Percentiles rank a stretch among this genome's conserved stretches.
Conservation (phyloP, 2,797 vertebrate genomes). For the Rhincodon typus region DNA sequence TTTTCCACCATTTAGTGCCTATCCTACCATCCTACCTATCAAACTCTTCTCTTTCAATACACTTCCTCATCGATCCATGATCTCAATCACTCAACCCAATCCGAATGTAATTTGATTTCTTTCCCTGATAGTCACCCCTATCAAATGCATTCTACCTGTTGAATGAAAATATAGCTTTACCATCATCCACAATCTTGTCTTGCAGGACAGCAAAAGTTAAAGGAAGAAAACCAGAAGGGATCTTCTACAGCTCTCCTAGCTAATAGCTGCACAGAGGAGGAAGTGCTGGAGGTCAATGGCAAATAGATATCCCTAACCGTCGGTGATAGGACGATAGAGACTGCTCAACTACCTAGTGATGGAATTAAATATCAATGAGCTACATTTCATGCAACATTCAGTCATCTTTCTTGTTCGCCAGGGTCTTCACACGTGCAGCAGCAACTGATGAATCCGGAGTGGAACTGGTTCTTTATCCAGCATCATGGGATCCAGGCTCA, state of each 20-base stretch:
- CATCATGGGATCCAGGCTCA: neutral
- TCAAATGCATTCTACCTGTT: neutral
- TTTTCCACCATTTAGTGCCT: neutral
- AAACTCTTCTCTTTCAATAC: neutral
- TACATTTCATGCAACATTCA: neutral
- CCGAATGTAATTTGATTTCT: neutral
- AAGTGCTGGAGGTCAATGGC: neutral
- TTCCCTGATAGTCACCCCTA: neutral
- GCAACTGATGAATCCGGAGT: neutral
- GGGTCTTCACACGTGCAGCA: neutral
- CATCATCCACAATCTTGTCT: neutral
- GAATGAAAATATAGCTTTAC: neutral
- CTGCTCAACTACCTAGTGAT: neutral
- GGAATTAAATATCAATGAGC: neutral
- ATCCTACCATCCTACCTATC: neutral
- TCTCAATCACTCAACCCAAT: neutral
- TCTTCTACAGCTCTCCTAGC: neutral
- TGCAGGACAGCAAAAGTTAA: neutral
- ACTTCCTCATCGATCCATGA: neutral
- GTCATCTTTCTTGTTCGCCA: neutral
- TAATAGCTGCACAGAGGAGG: neutral
- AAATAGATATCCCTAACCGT: neutral
- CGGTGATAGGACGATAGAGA: neutral
- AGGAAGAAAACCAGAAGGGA: neutral
- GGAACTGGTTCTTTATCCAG: neutral